Conservation (phyloP, 2,113 vertebrate species). For the Cepphus grylle region DNA sequence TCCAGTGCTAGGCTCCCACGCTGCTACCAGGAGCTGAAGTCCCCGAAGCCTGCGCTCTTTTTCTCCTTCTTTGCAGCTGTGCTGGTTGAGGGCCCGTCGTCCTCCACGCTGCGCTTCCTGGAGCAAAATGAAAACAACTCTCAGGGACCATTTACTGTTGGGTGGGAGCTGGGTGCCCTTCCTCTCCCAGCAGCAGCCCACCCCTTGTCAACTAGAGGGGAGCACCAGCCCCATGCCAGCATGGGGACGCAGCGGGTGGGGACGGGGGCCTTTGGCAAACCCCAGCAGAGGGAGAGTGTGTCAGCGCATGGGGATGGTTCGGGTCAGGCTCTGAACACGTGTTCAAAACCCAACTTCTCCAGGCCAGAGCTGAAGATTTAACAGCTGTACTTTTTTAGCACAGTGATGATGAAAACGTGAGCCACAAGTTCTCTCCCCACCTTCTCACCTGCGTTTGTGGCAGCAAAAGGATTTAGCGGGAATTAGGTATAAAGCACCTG, state of each 20-base stretch:
- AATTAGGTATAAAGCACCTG: neutral
- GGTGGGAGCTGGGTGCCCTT: neutral
- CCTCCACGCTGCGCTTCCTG: conserved; percentile 83
- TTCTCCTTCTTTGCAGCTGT: conserved; percentile 82
- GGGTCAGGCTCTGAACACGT: neutral
- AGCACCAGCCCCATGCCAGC: neutral
- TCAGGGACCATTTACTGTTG: neutral
- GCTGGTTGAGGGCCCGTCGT: conserved; percentile 84
- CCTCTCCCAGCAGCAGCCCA: neutral
- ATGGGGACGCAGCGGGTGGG: neutral
- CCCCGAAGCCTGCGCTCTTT: conserved; percentile 80
- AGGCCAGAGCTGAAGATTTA: neutral
- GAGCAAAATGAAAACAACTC: neutral
- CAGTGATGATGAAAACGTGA: neutral
- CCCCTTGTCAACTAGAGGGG: neutral
- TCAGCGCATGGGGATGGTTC: neutral
- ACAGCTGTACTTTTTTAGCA: neutral
- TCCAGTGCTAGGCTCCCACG: neutral
- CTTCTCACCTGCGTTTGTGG: neutral
- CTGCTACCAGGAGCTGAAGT: conserved; percentile 96
- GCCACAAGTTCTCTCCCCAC: neutral
- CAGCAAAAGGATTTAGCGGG: neutral
- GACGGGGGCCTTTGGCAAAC: neutral
- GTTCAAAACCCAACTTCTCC: neutral
- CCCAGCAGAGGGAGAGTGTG: neutral